Base-by-base conservation (phyloP, 2,113 vertebrate species). In the Aptenodytes forsteri region DNA sequence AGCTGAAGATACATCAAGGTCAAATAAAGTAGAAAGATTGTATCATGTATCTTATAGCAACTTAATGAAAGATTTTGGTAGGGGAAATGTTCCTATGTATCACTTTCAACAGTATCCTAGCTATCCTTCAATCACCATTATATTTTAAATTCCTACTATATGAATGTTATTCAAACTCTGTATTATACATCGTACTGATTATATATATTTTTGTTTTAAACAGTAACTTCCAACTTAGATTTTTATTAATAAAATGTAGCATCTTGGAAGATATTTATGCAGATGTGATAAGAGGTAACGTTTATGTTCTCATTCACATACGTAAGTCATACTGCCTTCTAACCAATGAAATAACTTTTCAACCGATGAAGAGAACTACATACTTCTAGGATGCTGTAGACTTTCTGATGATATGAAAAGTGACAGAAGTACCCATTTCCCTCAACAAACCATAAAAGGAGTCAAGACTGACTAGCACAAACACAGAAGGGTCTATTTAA, bases 381-480 rank as follows among this genome's bases (percentile, higher is more conserved):
- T 16, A n/a, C 19, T 34, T 71, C 47, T 42, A 73, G 17, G 14
- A 71, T 38, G 14, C 36, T 49, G 14, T 4, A 62, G 19, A 80
- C 15, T 66, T 90, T 71, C 20, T 3, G 8, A 38, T 16, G 15
- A 69, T 34, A 32, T 32, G 11, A 84, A 46, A 84, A 42, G 27
- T 44, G 55, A 34, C 29, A 80, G 34, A 83, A 70, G 32, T 27
- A 44, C 8, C 10, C 32, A 54, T 32, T 88, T 67, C 8, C 47
- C 25, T 49, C 16, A 77, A 49, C 0, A 9, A 84, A 73, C 10
- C 6, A 22, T 17, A 21, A 83, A 69, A 71, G 49, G 4, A 72
- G 12, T 34, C 6, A 19, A 27, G 50, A 69, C 2, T 0, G 0
- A 44, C 7, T n/a, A 49, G 5, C 22, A 72, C 19, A 69, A 44